phyloP scores from a whole-genome alignment of 1,140 invertebrate genomes.

The Agrilus planipennis region DNA sequence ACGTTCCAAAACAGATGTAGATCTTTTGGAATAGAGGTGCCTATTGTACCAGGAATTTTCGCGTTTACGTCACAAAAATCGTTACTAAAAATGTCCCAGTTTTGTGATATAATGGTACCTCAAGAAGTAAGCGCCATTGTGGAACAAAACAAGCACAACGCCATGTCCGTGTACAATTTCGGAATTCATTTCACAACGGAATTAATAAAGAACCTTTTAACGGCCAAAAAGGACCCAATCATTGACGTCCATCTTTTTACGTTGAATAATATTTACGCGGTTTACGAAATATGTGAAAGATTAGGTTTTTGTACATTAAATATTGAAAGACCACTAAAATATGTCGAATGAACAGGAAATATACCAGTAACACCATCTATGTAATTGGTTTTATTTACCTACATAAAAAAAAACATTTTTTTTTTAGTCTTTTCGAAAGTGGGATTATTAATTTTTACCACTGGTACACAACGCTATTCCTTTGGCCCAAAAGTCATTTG shows the following conservation, averaged over 20 bases:
- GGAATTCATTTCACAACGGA: neutral
- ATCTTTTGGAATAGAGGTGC: slow-evolving; percentile 15
- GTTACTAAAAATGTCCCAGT: slow-evolving; percentile 13
- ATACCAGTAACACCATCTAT: too few relatives aligned
- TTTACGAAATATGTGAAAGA: neutral
- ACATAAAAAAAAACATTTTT: too few relatives aligned
- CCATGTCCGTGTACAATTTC: neutral
- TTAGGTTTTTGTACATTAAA: neutral
- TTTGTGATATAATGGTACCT: slow-evolving; percentile 18
- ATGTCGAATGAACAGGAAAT: neutral
- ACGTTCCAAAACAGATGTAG: slow-evolving; percentile 27
- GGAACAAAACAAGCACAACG: neutral
- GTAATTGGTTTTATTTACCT: too few relatives aligned
- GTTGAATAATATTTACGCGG: slow-evolving; percentile 2
- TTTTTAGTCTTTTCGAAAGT: too few relatives aligned
- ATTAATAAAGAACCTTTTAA: neutral
- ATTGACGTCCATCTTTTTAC: slow-evolving; percentile 2
- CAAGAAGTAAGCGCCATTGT: neutral
- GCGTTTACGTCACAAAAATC: slow-evolving; percentile 9
- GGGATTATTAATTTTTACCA: too few relatives aligned
- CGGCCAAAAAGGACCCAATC: neutral
- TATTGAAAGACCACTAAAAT: slow-evolving; percentile 1
- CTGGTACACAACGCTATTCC: too few relatives aligned
- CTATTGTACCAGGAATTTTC: slow-evolving; percentile 32
- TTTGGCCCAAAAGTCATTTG: slow-evolving; percentile 57